Percentiles rank a stretch among this genome's conserved stretches.
Evolutionary conservation across 2,113 vertebrate species (phyloP).

Genomic region (Chlamydotis undulata): DNA sequence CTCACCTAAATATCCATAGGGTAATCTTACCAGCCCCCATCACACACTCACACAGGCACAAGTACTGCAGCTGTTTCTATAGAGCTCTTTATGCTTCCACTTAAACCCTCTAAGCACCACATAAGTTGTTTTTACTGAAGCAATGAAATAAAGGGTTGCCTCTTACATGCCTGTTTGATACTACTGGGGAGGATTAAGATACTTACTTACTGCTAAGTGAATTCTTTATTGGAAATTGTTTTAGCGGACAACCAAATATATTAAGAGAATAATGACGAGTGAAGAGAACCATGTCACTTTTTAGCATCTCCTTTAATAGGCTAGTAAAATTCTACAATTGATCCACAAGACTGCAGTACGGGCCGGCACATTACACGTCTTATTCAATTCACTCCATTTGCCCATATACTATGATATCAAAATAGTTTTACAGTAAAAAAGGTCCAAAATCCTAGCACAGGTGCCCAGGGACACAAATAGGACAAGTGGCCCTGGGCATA

Average conservation of each 20-base stretch:
- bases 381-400: neutral
- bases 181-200: neutral
- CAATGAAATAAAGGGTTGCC: neutral
- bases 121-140: neutral
- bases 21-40: neutral
- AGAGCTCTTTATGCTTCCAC: neutral
- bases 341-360: neutral
- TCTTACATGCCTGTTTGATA: neutral
- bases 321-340: neutral
- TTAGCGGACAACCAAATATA: neutral
- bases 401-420: neutral
- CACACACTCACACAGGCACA: neutral
- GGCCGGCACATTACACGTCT: neutral
- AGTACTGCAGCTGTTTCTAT: neutral
- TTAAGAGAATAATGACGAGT: neutral
- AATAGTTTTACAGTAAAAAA: neutral
- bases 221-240: neutral
- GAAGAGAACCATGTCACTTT: neutral
- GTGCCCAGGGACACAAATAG: neutral
- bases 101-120: neutral
- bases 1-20: neutral
- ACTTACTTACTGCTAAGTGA: neutral
- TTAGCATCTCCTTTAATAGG: neutral
- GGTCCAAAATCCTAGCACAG: neutral
- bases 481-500: neutral